A percentile compares a stretch with the other conserved stretches of the same genome.
phyloP scores from a whole-genome alignment of 37 sponge, comb jelly and placozoan genomes.

The Aphrocallistes beatrix region DNA sequence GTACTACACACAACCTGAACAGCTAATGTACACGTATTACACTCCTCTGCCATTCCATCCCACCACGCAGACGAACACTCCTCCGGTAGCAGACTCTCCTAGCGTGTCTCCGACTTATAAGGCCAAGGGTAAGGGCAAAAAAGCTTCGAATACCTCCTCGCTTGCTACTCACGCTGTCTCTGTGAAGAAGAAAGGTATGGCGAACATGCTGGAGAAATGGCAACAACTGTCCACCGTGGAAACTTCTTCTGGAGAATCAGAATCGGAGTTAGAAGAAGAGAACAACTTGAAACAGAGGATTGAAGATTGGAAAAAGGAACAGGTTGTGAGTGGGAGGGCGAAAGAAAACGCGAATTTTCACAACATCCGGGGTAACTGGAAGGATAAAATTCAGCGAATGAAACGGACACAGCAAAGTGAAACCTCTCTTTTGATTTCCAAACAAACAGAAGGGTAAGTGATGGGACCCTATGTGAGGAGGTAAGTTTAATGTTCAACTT shows the following conservation, averaged over 20 bases:
- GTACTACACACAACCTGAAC: not conserved
- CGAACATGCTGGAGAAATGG: not conserved
- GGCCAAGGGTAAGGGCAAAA: not conserved
- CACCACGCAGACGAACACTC: not conserved
- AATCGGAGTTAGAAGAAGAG: not conserved
- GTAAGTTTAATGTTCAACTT: no score
- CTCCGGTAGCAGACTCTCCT: not conserved
- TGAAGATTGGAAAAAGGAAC: not conserved
- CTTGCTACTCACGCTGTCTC: not conserved
- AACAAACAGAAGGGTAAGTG: not conserved
- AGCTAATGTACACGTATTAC: not conserved
- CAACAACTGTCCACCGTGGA: not conserved
- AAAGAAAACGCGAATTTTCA: not conserved
- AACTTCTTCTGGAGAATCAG: not conserved
- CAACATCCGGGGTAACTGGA: slow-evolving; percentile 6
- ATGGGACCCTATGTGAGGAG: no score
- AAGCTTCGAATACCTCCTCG: not conserved
- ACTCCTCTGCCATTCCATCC: not conserved
- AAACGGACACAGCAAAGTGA: not conserved
- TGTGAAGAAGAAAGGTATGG: not conserved
- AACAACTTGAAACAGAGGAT: not conserved
- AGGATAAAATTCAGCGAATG: not conserved
- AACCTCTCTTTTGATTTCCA: not conserved
- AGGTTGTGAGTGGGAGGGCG: not conserved
- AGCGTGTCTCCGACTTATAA: not conserved